Evolutionary conservation across 2,113 vertebrate species (phyloP), one percentile per base, ranked within the genome.

Genomic region (Megaceryle torquata): DNA sequence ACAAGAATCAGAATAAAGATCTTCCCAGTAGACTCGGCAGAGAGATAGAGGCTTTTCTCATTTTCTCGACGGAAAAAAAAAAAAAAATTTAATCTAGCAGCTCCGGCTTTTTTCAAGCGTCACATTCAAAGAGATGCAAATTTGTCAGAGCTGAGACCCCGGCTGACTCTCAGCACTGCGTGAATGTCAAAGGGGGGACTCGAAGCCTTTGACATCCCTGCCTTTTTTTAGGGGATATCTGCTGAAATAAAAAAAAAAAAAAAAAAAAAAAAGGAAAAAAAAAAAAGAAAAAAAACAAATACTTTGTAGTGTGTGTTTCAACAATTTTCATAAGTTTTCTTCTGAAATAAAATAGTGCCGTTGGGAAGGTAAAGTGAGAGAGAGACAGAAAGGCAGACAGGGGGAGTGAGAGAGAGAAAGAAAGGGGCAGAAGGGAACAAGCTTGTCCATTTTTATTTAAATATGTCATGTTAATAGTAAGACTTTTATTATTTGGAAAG

Each of bases 1-100:
- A 99, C 99, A 99, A 99, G 99, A 99, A 99, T 99, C 99, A 99
- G 99, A 99, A 99, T 99, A 99, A 99, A 99, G 99, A 99, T 99
- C 99, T 99, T 99, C 99, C 99, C 99, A 99, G 99, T 98, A 99
- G 99, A 99, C 99, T 99, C 98, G 97, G 98, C 97, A 0, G 96
- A 98, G 98, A 99, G 99, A 99, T 99, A 99, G 98, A 99, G 98
- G 98, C 98, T 99, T 99, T 99, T 99, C 99, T 99, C 99, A 99
- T 99, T 99, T 99, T 99, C 99, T 99, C 99, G 99, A 99, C 86
- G 98, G 99, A 98, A 99, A 98, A 98, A 96, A 92, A 74, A 74
- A 92, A 98, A 98, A 98, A 98, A 99, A 99, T 99, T 99, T 99
- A 99, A 99, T 99, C 99, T 99, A 99, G 98, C 98, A 98, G 98